These are phyloP conservation scores for Distichodus sexfasciatus DNA, from an alignment of 2,797 vertebrate genomes.

Conservation along the genomic window DNA sequence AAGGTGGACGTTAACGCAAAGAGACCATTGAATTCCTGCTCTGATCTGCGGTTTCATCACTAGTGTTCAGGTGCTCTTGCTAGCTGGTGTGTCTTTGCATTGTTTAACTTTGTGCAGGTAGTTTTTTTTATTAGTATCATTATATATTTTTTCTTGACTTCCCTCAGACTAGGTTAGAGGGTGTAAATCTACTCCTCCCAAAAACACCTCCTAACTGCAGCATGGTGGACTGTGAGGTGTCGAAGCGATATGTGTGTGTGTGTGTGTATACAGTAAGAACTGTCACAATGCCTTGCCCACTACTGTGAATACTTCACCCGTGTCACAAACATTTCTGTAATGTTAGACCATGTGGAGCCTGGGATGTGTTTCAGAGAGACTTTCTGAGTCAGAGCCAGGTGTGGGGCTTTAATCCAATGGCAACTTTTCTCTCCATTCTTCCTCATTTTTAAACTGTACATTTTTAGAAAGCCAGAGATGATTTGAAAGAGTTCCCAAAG, in stretches of 20 bases:
- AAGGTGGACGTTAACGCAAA: slow-evolving; percentile 10
- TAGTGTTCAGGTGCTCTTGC: slow-evolving; percentile 25
- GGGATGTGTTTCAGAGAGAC: slow-evolving; percentile 54
- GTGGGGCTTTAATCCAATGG: slow-evolving; percentile 60
- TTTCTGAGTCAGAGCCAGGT: slow-evolving; percentile 69
- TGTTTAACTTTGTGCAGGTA: neutral
- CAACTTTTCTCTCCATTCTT: slow-evolving; percentile 46
- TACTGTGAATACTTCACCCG: slow-evolving; percentile 29
- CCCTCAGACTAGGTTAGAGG: neutral
- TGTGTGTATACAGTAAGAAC: slow-evolving; percentile 18
- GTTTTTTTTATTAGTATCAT: neutral
- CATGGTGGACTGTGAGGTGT: slow-evolving; percentile 19
- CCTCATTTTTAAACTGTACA: slow-evolving; percentile 21
- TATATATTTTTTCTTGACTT: neutral
- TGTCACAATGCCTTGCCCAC: slow-evolving; percentile 46
- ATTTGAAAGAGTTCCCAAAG: slow-evolving; percentile 50
- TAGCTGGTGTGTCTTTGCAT: slow-evolving; percentile 1
- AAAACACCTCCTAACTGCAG: slow-evolving; percentile 31
- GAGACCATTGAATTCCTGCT: neutral
- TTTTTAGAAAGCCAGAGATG: slow-evolving; percentile 31
- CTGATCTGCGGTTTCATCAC: slow-evolving; percentile 22
- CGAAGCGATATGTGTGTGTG: slow-evolving; percentile 1
- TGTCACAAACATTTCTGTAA: slow-evolving; percentile 25
- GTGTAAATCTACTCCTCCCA: neutral
- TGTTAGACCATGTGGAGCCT: slow-evolving; percentile 62